Evolutionary conservation across 2,888 invertebrate genomes (phyloP), one percentile per base, ranked within the genome.

Genomic region (Mellilla xanthometata): DNA sequence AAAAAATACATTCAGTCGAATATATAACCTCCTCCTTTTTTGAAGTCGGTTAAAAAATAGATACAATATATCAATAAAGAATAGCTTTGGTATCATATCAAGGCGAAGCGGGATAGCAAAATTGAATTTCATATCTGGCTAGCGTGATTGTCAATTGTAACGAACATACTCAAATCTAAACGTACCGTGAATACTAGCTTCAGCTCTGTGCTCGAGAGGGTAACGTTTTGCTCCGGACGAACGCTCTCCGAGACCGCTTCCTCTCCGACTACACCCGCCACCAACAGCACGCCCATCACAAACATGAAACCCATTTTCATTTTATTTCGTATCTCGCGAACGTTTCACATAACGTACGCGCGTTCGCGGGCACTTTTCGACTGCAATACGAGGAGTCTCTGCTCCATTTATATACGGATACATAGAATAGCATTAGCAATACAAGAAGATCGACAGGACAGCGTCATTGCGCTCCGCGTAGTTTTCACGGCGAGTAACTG

Each of bases 341-440:
- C 66, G 60, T 51, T 19, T 54, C 28, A 64, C 64, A 53, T 56
- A 52, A 39, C 46, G 68, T 68, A 65, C 72, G 69, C 86, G 77
- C 83, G 82, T 57, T 72, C 79, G 77, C 83, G 79, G 64, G 68
- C 70, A 62, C 76, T 69, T 83, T 80, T 81, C 82, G 78, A 88
- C 88, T 88, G 86, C 79, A 74, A 65, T 56, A 62, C 69, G 51
- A 69, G 54, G 67, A 77, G 79, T 60, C 74, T 80, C 71, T 73
- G 77, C 71, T 77, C 76, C 76, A 77, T 81, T 84, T 88, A 88
- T 85, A 88, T 83, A 77, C 68, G 78, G 71, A 77, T 76, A 81
- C 71, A 75, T 72, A 72, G 69, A 74, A 73, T 72, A 69, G 68
- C 65, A 74, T 73, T 72, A 69, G 68, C 65, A 62, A 71, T 63